Evolutionary conservation across 2,113 vertebrate genomes (phyloP).

Genomic region (Zosterops borbonicus): DNA sequence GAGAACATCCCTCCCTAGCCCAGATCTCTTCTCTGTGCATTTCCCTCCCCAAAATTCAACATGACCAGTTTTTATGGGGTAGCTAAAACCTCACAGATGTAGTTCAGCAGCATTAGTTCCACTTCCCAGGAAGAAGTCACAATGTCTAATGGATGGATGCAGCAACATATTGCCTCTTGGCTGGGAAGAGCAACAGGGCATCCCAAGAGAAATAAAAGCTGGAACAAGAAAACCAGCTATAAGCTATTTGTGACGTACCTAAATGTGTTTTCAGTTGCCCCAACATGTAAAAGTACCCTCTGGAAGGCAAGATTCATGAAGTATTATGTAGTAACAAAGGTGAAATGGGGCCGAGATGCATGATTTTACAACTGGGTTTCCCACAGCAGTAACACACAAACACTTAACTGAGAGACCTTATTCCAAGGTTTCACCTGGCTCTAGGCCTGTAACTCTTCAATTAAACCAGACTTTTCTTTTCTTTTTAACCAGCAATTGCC

Average conservation of each 20-base stretch:
- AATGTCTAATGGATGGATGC: rapidly evolving
- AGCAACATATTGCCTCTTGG: background rate
- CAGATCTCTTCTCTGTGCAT: background rate
- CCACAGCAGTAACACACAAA: background rate
- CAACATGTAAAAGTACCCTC: background rate
- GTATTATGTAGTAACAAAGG: background rate
- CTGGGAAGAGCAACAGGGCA: background rate
- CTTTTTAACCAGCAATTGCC: background rate
- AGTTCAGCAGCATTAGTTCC: background rate
- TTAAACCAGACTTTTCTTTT: background rate
- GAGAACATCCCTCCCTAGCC: background rate
- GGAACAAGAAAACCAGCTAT: background rate
- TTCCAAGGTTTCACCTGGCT: background rate
- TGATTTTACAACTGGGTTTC: background rate
- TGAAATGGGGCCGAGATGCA: background rate
- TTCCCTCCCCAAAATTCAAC: background rate
- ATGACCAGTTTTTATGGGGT: background rate
- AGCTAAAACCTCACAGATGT: background rate
- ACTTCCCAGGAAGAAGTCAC: background rate
- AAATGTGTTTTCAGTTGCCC: background rate
- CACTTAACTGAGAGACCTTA: background rate
- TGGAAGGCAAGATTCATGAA: background rate
- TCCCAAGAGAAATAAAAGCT: background rate
- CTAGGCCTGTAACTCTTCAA: background rate
- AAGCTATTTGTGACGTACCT: background rate